These are phyloP conservation scores for Pteromalus puparum DNA, from an alignment of 1,140 invertebrate genomes.

Conservation along the genomic window DNA sequence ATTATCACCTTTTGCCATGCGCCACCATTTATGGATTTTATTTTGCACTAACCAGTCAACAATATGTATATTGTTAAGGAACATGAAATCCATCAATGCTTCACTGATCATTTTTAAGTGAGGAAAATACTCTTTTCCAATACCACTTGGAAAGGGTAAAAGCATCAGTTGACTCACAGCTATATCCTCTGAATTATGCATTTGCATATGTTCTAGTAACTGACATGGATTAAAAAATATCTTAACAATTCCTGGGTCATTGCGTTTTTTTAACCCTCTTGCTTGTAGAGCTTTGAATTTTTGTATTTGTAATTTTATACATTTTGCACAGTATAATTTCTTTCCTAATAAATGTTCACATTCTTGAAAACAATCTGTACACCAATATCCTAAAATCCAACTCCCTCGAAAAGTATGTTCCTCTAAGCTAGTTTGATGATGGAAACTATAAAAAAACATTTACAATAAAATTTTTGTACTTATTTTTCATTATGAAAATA, in stretches of 20 bases:
- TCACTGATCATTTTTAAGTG: constrained; percentile 63
- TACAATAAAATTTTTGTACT: neutral
- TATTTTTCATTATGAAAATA: neutral
- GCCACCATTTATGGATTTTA: constrained; percentile 65
- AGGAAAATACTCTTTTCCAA: constrained; percentile 55
- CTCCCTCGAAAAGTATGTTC: constrained; percentile 62
- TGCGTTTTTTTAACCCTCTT: constrained; percentile 57
- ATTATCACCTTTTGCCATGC: constrained; percentile 44
- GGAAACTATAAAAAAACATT: constrained; percentile 61
- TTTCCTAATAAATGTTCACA: constrained; percentile 56
- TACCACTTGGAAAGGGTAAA: constrained; percentile 64
- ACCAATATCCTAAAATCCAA: constrained; percentile 70
- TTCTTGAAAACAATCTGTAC: constrained; percentile 59
- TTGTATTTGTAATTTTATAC: constrained; percentile 53
- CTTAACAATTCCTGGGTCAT: constrained; percentile 59
- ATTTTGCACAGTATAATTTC: constrained; percentile 53
- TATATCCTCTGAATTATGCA: constrained; percentile 58
- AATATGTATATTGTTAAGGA: constrained; percentile 62
- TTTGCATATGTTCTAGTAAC: constrained; percentile 66
- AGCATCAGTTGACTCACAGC: constrained; percentile 66
- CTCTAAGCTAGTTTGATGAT: constrained; percentile 62
- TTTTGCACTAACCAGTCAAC: constrained; percentile 66
- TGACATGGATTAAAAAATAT: constrained; percentile 72
- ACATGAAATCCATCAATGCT: constrained; percentile 66
- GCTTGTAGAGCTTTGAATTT: constrained; percentile 59